Conservation (phyloP, 64 coral and sea anemone species). For the Montipora sp. region DNA sequence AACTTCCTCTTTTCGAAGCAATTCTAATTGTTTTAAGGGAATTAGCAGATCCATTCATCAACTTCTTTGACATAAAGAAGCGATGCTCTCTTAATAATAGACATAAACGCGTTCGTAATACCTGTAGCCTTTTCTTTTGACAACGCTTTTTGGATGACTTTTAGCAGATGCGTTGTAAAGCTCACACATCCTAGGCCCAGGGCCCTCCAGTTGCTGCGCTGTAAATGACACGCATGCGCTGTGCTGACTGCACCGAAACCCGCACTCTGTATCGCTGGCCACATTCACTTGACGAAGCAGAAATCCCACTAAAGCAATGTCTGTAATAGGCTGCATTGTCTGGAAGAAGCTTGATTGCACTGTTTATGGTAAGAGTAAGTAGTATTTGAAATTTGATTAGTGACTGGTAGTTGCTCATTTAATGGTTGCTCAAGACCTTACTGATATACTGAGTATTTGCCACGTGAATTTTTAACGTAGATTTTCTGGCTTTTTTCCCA, state of each 20-base stretch:
- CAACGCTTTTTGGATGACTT: conserved; percentile 8
- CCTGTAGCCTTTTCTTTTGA: conserved; percentile 26
- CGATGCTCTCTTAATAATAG: background rate
- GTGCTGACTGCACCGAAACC: conserved; percentile 31
- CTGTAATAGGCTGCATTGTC: background rate
- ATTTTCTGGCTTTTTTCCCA: no score
- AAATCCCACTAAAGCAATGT: conserved; percentile 12
- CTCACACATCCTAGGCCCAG: conserved; percentile 32
- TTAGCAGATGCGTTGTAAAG: conserved; percentile 9
- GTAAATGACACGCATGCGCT: conserved; percentile 42
- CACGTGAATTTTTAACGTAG: no score
- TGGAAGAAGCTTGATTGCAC: background rate
- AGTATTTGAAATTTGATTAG: background rate
- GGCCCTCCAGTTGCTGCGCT: background rate
- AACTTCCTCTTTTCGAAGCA: no score
- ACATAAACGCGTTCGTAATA: conserved; percentile 15
- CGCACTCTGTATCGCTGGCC: conserved; percentile 21
- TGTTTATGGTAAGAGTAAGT: background rate
- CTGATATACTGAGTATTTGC: no score
- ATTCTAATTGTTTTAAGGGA: no score
- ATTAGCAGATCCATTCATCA: no score
- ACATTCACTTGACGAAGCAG: background rate
- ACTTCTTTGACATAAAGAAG: no score
- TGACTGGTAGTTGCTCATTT: no score
- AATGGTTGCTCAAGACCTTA: no score